Conservation (phyloP, 2,888 invertebrate species). For the Nycteola revayana region DNA sequence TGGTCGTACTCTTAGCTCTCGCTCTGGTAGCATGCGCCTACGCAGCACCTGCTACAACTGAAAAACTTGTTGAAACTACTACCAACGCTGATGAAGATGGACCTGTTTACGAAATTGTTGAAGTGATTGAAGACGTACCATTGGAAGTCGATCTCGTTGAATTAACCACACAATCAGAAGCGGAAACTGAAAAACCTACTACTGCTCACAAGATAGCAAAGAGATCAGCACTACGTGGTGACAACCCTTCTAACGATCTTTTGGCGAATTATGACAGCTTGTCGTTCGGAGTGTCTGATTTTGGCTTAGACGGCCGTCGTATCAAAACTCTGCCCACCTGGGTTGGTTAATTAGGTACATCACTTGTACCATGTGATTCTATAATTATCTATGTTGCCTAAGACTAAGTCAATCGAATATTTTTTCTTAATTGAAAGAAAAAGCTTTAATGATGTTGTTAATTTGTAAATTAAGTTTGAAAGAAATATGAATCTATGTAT, state of each 20-base stretch:
- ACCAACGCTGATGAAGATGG: constrained; percentile 39
- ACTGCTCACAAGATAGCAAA: constrained; percentile 54
- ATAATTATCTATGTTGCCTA: no score
- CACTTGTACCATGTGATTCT: no score
- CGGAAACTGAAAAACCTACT: constrained; percentile 32
- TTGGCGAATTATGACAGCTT: constrained; percentile 59
- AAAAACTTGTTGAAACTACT: constrained; percentile 35
- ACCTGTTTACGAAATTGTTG: constrained; percentile 46
- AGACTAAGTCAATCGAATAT: no score
- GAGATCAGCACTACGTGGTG: constrained; percentile 59
- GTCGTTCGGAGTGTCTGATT: constrained; percentile 50
- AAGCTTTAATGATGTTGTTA: no score
- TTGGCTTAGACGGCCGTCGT: constrained; percentile 59
- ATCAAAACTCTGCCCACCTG: constrained; percentile 72
- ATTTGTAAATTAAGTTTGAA: no score
- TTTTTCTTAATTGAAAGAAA: no score
- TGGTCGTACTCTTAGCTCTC: constrained; percentile 55
- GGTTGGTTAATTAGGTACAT: constrained; percentile 65
- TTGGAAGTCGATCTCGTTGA: constrained; percentile 42
- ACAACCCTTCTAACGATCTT: constrained; percentile 61
- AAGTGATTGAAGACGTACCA: constrained; percentile 55
- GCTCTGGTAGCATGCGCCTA: constrained; percentile 42
- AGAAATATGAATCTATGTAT: no score
- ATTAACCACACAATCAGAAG: constrained; percentile 30
- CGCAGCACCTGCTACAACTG: constrained; percentile 49